A percentile compares a stretch with the other conserved stretches of the same genome.
These are phyloP conservation scores for Himalopsyche tibetana DNA, from an alignment of 2,888 invertebrate genomes.

Conservation along the genomic window DNA sequence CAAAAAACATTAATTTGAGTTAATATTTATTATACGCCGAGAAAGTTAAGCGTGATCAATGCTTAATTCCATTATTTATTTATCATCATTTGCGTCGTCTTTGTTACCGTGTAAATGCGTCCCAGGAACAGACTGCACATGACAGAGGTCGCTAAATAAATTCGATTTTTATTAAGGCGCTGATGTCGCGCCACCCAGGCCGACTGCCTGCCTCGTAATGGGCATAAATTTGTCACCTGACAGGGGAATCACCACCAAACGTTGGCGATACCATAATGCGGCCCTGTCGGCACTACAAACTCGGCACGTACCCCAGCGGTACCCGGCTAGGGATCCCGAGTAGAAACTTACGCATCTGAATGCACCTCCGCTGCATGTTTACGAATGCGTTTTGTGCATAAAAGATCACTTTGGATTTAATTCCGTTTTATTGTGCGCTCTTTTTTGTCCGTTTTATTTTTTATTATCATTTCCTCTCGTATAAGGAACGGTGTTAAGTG, in stretches of 20 bases:
- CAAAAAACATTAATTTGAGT: too few species aligned
- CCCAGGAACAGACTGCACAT: background rate
- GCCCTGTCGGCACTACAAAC: background rate
- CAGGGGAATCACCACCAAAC: slow-evolving; percentile 50
- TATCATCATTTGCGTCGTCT: background rate
- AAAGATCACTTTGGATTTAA: slow-evolving; percentile 49
- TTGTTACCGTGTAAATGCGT: background rate
- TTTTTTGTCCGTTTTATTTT: slow-evolving; percentile 32
- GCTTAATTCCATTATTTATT: slow-evolving; percentile 13
- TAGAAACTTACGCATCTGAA: slow-evolving; percentile 45
- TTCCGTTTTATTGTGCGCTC: slow-evolving; percentile 43
- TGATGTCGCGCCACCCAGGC: slow-evolving; percentile 57
- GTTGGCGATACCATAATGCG: slow-evolving; percentile 18
- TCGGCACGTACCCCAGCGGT: background rate
- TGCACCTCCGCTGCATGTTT: slow-evolving; percentile 53
- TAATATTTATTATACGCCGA: background rate
- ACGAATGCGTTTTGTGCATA: slow-evolving; percentile 56
- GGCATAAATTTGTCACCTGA: slow-evolving; percentile 63
- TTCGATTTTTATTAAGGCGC: slow-evolving; percentile 22
- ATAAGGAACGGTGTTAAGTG: slow-evolving; percentile 18
- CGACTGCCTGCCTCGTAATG: slow-evolving; percentile 56
- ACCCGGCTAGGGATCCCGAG: background rate
- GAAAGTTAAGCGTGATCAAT: background rate
- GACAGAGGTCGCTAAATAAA: slow-evolving; percentile 10
- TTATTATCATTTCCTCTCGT: background rate